Evolutionary conservation across 2,797 vertebrate species (phyloP).

Genomic region (Cygnus olor): DNA sequence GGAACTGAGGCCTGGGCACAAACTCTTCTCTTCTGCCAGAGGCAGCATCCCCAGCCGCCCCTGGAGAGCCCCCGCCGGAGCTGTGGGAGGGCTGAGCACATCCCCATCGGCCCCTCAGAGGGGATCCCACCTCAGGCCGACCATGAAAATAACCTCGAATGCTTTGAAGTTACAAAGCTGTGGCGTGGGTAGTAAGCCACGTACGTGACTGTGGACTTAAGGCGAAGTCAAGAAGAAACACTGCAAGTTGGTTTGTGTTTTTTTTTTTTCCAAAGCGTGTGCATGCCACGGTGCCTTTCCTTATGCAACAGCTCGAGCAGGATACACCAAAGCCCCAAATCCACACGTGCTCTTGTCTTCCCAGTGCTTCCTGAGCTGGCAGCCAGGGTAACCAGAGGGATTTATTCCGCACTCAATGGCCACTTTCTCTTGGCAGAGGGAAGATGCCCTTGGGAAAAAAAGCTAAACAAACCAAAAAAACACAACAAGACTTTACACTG

Average conservation of each 20-base stretch:
- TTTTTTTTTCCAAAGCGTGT: accelerated
- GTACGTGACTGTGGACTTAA: accelerated
- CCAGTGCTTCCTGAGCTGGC: neutral
- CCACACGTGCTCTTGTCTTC: accelerated
- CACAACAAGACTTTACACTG: conserved; percentile 47
- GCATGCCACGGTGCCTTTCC: accelerated
- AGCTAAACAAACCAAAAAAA: neutral
- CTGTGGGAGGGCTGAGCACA: accelerated
- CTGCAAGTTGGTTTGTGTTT: too few relatives aligned
- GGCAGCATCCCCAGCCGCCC: too few relatives aligned
- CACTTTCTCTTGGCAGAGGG: neutral
- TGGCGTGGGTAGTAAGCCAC: neutral
- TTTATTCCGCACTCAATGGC: accelerated
- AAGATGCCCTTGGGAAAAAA: neutral
- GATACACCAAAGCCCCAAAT: neutral
- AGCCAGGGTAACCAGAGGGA: neutral
- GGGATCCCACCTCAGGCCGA: neutral
- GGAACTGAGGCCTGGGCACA: neutral
- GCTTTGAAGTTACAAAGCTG: neutral
- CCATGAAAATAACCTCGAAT: accelerated
- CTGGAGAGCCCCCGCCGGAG: neutral
- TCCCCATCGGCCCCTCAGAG: accelerated
- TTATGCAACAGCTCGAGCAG: accelerated
- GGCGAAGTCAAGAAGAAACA: neutral
- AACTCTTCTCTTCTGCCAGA: neutral